phyloP scores from a whole-genome alignment of 2,113 vertebrate genomes.

The Misgurnus anguillicaudatus region DNA sequence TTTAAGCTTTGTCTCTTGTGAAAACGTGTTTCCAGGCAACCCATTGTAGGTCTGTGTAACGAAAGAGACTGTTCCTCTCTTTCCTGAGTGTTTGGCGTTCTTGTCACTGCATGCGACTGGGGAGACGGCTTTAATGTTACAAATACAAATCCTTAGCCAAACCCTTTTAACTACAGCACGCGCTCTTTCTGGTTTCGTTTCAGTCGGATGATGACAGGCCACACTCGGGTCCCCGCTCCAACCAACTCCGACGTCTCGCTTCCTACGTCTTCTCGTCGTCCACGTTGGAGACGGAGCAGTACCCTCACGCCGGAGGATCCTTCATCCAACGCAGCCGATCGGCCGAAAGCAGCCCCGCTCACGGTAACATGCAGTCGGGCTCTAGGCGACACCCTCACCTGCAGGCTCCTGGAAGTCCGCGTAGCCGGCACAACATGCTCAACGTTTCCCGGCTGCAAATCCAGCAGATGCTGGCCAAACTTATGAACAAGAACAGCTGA shows the following conservation, averaged over 20 bases:
- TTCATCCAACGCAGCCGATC: slow-evolving; percentile 99
- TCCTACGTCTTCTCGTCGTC: slow-evolving; percentile 99
- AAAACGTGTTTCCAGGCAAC: slow-evolving; percentile 44
- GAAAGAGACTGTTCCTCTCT: slow-evolving; percentile 27
- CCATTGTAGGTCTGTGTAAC: slow-evolving; percentile 32
- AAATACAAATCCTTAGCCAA: slow-evolving; percentile 20
- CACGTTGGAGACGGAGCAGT: slow-evolving; percentile 97
- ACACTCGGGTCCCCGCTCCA: slow-evolving; percentile 89
- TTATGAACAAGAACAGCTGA: slow-evolving; percentile 93
- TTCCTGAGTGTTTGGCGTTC: slow-evolving; percentile 45
- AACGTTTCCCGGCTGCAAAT: slow-evolving; percentile 91
- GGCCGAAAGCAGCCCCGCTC: slow-evolving; percentile 96
- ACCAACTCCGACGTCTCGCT: slow-evolving; percentile 97
- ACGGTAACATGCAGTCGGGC: slow-evolving; percentile 76
- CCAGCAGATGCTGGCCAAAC: slow-evolving; percentile 95
- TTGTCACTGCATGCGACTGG: slow-evolving; percentile 45
- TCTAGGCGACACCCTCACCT: slow-evolving; percentile 65
- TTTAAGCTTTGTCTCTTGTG: slow-evolving; percentile 41
- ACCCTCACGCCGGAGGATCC: slow-evolving; percentile 86
- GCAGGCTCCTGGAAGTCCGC: slow-evolving; percentile 83
- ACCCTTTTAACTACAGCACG: slow-evolving; percentile 73
- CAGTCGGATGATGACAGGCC: slow-evolving; percentile 95
- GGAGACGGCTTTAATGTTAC: slow-evolving; percentile 33
- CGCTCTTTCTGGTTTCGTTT: slow-evolving; percentile 82
- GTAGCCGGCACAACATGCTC: slow-evolving; percentile 92